Evolutionary conservation across 2,888 invertebrate species (phyloP), one percentile per base, ranked within the genome.

Genomic region (Macrophya alboannulata): DNA sequence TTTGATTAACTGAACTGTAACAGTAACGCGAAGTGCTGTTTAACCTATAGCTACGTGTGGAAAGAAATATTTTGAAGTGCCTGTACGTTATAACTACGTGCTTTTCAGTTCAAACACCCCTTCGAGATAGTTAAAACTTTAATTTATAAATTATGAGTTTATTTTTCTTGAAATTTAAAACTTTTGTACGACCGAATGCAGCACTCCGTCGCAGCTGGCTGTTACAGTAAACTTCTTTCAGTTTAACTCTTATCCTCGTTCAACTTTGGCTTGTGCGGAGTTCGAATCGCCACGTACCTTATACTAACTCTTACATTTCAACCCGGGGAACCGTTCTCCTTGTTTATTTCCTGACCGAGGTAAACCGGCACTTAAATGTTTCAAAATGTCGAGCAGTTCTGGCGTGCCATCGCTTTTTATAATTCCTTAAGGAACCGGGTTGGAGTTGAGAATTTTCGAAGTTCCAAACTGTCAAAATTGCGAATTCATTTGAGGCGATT

Each of bases 141-240:
- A 25, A 77, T 77, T 77, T 31, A 55, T 77, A 51, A 77, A 55
- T 77, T 37, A 55, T 37, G 51, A 37, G 55, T 59, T 81, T 62
- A 43, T 81, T 81, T 43, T 43, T 81, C 51, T 51, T 51, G n/a
- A 62, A 62, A 81, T 81, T 59, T 81, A n/a, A 81, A 81, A 81
- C n/a, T 81, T 79, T 79, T 6, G 8, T 21, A 59, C 31, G 31
- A 59, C 43, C 31, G 31, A 59, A 21, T 25, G 81, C 62, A 72
- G 72, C 43, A 62, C 40, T 81, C 37, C 17, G 81, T 62, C 43
- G 59, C 81, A 81, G 81, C 37, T 62, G 81, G 21, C 17, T 59
- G 12, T 62, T 31, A 37, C 3, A 55, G 55, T 55, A n/a, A 31
- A 55, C 51, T 77, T 77, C 3, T 77, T 25, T 77, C 51, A 31